Conservation (phyloP, 2,797 vertebrate genomes). For the Ispidina picta region DNA sequence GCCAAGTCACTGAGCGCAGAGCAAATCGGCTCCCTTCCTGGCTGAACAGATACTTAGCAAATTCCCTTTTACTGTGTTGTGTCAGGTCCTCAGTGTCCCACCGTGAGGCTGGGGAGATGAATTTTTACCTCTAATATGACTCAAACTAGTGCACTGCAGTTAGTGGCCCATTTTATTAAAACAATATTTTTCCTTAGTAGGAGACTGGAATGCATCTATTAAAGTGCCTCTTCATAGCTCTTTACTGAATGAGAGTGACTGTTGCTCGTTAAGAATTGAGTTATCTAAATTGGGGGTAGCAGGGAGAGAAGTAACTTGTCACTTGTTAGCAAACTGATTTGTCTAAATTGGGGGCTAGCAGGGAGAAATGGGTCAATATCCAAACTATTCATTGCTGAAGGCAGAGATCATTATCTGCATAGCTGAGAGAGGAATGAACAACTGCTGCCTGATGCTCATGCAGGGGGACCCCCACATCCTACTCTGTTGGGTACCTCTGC, state of each 20-base stretch:
- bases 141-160: neutral
- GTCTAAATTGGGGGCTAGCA: neutral
- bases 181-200: neutral
- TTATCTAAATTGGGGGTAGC: neutral
- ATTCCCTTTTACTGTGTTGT: neutral
- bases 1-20: neutral
- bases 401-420: neutral
- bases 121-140: neutral
- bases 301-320: neutral
- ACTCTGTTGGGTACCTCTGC: slow-evolving; percentile 25
- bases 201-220: neutral
- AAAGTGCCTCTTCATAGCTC: neutral
- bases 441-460: neutral
- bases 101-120: neutral
- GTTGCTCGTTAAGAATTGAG: neutral
- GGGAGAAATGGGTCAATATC: neutral
- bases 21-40: neutral
- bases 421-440: neutral
- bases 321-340: neutral
- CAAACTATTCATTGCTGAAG: slow-evolving; percentile 1
- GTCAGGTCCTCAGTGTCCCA: neutral
- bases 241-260: neutral
- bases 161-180: neutral
- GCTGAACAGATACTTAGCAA: neutral
- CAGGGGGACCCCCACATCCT: neutral